Base-by-base conservation (phyloP, 2,888 invertebrate genomes). In the Melanostoma scalare region DNA sequence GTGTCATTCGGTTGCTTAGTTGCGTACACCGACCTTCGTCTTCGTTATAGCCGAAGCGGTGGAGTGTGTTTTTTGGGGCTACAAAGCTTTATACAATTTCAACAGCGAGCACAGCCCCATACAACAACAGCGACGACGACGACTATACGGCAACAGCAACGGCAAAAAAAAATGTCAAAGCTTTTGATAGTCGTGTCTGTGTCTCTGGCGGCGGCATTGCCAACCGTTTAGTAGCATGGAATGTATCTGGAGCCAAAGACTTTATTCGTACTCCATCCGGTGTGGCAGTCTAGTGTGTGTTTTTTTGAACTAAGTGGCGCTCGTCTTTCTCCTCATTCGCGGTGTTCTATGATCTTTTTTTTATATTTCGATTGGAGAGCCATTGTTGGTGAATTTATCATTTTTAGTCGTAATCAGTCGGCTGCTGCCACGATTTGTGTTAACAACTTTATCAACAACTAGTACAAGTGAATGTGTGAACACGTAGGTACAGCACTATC, bases 21-120 rank as follows among this genome's bases (percentile, higher is more conserved):
- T 84, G 84, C 84, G 84, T 84, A 84, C 84, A 84, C 84, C 84
- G 84, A 84, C 84, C 78, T 84, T 84, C 78, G 69, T 63, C 50
- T 30, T 20, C 20, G 20, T 20, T 38, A 63, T 58, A 58, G 53
- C 48, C 52, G 53, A 46, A 61, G 40, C 38, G 50, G 50, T 63
- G 50, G 63, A 77, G 68, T 68, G 77, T 68, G 82, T 77, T 77
- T 69, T 48, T 10, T 4, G 31, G 20, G 42, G 10, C 63, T 20
- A 9, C 6, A 10, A n/a, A 81, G 80, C 80, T 81, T 81, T n/a
- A n/a, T n/a, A n/a, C n/a, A n/a, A n/a, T n/a, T 80, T 48, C 38
- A 35, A 10, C 46, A 8, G 20, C 20, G 20, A 20, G 20, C 20
- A 20, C 20, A 20, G 20, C 20, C 20, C 20, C 20, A 20, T 1